Evolutionary conservation across 2,113 vertebrate species (phyloP).

Genomic region (Podiceps cristatus): DNA sequence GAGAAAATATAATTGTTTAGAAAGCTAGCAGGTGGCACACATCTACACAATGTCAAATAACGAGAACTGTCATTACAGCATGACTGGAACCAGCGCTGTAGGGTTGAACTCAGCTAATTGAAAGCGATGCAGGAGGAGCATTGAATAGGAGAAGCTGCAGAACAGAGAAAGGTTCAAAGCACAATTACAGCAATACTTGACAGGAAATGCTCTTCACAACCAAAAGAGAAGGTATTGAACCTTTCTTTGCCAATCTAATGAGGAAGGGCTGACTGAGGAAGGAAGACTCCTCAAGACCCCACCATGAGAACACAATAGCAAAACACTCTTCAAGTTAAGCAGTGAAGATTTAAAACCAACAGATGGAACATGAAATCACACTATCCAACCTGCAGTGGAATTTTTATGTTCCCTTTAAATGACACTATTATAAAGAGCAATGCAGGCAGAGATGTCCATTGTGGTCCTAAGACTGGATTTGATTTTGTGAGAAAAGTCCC

Average conservation of each 20-base stretch:
- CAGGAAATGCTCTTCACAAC: fast-evolving
- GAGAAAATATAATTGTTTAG: not conserved
- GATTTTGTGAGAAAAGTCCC: not conserved
- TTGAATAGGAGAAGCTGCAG: not conserved
- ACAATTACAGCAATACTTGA: not conserved
- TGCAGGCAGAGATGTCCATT: not conserved
- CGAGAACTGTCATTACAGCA: not conserved
- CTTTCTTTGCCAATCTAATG: not conserved
- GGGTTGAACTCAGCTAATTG: too few relatives aligned
- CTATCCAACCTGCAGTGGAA: not conserved
- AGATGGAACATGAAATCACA: not conserved
- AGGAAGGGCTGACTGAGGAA: not conserved
- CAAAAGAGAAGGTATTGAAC: not conserved
- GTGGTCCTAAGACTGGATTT: not conserved
- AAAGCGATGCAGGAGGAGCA: not conserved
- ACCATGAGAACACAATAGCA: not conserved
- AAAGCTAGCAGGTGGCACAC: not conserved
- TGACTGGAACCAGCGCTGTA: not conserved
- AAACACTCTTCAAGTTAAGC: not conserved
- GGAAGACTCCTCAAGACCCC: not conserved
- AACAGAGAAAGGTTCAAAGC: not conserved
- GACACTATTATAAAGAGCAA: not conserved
- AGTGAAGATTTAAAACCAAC: not conserved
- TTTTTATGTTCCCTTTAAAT: not conserved
- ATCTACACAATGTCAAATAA: not conserved